Base-by-base conservation (phyloP, 2,113 vertebrate genomes). In the Limanda limanda region DNA sequence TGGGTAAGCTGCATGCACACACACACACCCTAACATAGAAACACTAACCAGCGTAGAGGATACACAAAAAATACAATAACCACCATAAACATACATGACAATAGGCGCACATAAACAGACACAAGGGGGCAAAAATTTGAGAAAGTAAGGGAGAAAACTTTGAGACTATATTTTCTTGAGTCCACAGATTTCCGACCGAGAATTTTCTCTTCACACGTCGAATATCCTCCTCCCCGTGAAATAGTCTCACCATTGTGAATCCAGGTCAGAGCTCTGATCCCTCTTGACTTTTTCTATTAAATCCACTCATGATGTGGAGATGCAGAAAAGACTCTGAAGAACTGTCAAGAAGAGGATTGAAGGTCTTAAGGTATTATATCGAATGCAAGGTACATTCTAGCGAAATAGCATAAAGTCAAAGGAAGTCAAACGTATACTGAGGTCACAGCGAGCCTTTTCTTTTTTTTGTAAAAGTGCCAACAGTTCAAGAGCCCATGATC, bases 241-340 rank as follows among this genome's bases (percentile, higher is more conserved):
- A 72, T 69, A 68, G 58, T 79, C 60, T 63, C 37, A 51, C 65
- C 10, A 64, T 71, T 68, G 57, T 68, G 52, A 66, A 66, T 76
- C 82, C 72, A 58, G 82, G 74, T 73, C 71, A 84, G 55, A 73
- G 42, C 59, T 55, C 8, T 48, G 61, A 57, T 67, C 68, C 68
- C 56, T 31, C 25, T 73, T 45, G 71, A 70, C 40, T 70, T 69
- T 58, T 60, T 21, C 73, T 13, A 54, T 69, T 71, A 52, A 73
- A 69, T 77, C 64, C 37, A 37, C 47, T 74, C 24, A 42, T 83
- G 64, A 76, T 27, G 0, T 24, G 25, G 40, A 51, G 58, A 79
- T 68, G 64, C 47, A 68, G 18, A 51, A 4, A 10, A 64, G 20
- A 55, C 48, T 57, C 13, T 1, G 40, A 24, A 25, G 40, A 62